These are phyloP conservation scores for Aphidius gifuensis DNA, from an alignment of 1,140 invertebrate genomes.

Conservation along the genomic window DNA sequence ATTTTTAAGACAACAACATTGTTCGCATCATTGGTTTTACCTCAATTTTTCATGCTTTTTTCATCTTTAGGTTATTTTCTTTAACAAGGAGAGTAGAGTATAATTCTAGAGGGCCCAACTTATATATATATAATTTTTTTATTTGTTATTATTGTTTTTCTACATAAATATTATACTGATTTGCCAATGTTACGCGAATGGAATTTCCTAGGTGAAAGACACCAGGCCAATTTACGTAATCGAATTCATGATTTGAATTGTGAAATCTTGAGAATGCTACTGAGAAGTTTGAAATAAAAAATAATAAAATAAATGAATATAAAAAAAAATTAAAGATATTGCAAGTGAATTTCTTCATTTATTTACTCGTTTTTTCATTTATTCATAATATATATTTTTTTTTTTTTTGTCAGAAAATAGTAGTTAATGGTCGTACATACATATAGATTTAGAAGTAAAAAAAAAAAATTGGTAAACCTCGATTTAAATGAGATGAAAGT, in stretches of 20 bases:
- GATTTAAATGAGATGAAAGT: constrained; percentile 28
- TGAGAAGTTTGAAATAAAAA: background rate
- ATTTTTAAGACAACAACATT: no score
- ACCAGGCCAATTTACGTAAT: constrained; percentile 2
- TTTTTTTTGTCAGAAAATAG: no score
- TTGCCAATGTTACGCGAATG: background rate
- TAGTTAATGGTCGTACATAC: no score
- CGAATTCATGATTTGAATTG: background rate
- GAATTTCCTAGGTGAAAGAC: background rate
- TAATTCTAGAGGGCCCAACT: no score
- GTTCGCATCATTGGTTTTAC: no score
- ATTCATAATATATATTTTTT: no score
- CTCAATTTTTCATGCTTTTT: no score
- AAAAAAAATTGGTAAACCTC: constrained; percentile 2
- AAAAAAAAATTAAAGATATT: background rate
- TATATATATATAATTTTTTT: no score
- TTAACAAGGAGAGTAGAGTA: no score
- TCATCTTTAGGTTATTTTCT: no score
- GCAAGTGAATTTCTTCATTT: background rate
- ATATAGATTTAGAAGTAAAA: background rate
- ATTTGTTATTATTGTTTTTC: background rate
- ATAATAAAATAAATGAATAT: background rate
- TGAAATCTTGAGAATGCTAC: background rate
- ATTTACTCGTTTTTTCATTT: background rate
- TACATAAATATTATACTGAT: background rate